These are phyloP conservation scores for Aphrophora alni DNA, from an alignment of 2,888 invertebrate species.

Conservation along the genomic window DNA sequence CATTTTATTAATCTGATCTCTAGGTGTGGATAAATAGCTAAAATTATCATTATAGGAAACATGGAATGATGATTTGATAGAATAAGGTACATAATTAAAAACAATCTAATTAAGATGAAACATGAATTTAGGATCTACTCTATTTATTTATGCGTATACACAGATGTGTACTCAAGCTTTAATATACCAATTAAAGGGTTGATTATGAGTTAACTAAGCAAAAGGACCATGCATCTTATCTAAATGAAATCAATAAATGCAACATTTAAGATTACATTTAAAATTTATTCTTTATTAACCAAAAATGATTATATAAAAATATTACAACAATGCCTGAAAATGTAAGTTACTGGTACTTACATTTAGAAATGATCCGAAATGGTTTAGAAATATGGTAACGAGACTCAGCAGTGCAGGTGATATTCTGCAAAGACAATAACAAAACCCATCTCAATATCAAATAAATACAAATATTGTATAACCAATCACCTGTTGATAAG, in stretches of 20 bases:
- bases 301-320: not conserved
- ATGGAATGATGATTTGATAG: too few species aligned
- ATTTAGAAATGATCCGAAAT: not conserved
- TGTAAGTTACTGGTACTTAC: not conserved
- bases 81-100: too few species aligned
- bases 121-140: too few species aligned
- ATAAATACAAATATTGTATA: not conserved
- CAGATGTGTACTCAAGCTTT: too few species aligned
- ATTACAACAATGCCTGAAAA: not conserved
- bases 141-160: too few species aligned
- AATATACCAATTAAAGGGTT: too few species aligned
- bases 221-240: slow-evolving; percentile 3
- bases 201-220: not conserved
- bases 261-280: not conserved
- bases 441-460: not conserved
- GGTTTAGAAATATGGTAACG: not conserved
- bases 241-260: not conserved
- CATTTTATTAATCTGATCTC: too few species aligned
- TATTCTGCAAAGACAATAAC: slow-evolving; percentile 2
- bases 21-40: too few species aligned
- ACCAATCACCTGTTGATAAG: not conserved
- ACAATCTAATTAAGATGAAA: too few species aligned
- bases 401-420: not conserved
- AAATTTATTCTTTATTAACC: not conserved
- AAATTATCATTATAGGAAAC: too few species aligned